Percentiles rank a stretch among this genome's conserved stretches.
Evolutionary conservation across 1,140 invertebrate genomes (phyloP).

Genomic region (Drosophila mayri): DNA sequence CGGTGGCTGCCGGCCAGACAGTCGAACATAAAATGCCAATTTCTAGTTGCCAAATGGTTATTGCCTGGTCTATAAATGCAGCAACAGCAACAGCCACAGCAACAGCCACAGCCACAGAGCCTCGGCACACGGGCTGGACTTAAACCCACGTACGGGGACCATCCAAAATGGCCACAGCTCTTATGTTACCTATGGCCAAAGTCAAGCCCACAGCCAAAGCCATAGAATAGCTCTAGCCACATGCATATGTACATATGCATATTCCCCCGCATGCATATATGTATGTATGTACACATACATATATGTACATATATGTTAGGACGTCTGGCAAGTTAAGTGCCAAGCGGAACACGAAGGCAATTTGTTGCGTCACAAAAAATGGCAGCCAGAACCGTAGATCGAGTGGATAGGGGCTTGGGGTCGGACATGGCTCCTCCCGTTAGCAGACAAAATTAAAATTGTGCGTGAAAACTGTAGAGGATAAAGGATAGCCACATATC

Average conservation of each 20-base stretch:
- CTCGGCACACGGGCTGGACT: slow-evolving; percentile 14
- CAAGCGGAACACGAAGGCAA: slow-evolving; percentile 63
- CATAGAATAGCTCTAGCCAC: slow-evolving; percentile 17
- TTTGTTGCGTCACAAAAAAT: slow-evolving; percentile 66
- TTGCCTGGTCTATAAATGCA: slow-evolving; percentile 66
- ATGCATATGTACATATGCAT: slow-evolving; percentile 28
- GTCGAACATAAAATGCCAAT: slow-evolving; percentile 81
- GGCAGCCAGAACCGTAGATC: slow-evolving; percentile 29
- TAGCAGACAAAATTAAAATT: slow-evolving; percentile 69
- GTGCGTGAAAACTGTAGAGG: slow-evolving; percentile 61
- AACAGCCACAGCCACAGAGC: neutral
- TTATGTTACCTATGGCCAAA: slow-evolving; percentile 45
- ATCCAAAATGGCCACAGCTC: slow-evolving; percentile 56
- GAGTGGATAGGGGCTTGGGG: slow-evolving; percentile 22
- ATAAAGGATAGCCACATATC: slow-evolving; percentile 38
- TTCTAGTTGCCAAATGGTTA: slow-evolving; percentile 83
- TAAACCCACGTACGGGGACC: slow-evolving; percentile 54
- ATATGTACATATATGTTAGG: no score
- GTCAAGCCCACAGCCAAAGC: slow-evolving; percentile 30
- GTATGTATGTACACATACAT: neutral
- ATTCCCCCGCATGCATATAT: slow-evolving; percentile 13
- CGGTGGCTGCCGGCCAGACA: slow-evolving; percentile 45
- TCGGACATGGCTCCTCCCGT: neutral
- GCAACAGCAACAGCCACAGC: slow-evolving; percentile 20
- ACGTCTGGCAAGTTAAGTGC: slow-evolving; percentile 63